These are phyloP conservation scores for Silurus aristotelis DNA, from an alignment of 2,797 vertebrate genomes.

Conservation along the genomic window DNA sequence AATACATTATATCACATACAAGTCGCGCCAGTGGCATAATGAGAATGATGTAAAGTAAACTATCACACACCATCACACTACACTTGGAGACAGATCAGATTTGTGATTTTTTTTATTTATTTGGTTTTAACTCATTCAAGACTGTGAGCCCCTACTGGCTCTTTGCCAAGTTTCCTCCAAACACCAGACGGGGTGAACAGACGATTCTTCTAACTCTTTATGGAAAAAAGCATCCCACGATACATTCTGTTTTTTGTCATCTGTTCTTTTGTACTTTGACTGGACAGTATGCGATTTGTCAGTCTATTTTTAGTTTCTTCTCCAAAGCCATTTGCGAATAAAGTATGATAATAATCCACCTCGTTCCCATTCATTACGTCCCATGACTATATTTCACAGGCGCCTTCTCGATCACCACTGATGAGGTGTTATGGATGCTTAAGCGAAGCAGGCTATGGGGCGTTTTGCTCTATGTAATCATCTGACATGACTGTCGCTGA, in stretches of 20 bases:
- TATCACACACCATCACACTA: background rate
- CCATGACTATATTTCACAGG: background rate
- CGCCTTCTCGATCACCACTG: background rate
- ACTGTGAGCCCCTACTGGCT: background rate
- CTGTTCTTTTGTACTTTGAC: constrained; percentile 11
- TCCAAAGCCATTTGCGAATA: constrained; percentile 4
- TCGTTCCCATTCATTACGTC: background rate
- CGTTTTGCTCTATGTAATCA: background rate
- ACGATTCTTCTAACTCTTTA: background rate
- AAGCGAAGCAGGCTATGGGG: background rate
- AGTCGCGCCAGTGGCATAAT: background rate
- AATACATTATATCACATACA: constrained; percentile 3
- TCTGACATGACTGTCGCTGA: background rate
- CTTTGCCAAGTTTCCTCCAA: background rate
- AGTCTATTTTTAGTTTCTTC: background rate
- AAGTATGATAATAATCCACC: background rate
- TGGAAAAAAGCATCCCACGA: background rate
- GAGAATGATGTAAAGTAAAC: background rate
- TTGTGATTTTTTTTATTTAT: background rate
- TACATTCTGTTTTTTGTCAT: background rate
- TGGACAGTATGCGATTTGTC: background rate
- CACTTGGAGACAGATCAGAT: background rate
- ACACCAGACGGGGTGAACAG: background rate
- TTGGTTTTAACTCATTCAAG: background rate
- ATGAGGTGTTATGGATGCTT: background rate